Evolutionary conservation across 2,888 invertebrate genomes (phyloP).

Genomic region (Cerastis leucographa): DNA sequence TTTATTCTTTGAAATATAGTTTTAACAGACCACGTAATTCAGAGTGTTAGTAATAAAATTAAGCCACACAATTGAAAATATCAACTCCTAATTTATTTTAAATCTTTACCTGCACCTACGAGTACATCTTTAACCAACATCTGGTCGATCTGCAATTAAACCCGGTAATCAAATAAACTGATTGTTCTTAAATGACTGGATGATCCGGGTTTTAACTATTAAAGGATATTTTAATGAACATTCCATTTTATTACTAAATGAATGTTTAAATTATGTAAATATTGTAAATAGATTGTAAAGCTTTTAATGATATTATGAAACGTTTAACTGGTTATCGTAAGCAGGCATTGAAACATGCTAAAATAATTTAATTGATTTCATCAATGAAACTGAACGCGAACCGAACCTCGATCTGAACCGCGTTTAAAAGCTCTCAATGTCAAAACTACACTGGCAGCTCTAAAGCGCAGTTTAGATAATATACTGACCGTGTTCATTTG

Average conservation of each 20-base stretch:
- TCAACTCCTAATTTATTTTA: slow-evolving; percentile 9
- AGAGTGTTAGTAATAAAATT: background rate
- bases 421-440: background rate
- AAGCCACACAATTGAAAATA: slow-evolving; percentile 27
- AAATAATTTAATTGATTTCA: background rate
- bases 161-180: background rate
- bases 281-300: slow-evolving; percentile 59
- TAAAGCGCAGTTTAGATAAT: background rate
- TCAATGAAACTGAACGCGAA: background rate
- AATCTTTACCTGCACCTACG: slow-evolving; percentile 21
- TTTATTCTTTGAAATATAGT: background rate
- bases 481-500: background rate
- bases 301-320: slow-evolving; percentile 46
- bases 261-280: slow-evolving; percentile 51
- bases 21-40: background rate
- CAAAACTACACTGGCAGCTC: background rate
- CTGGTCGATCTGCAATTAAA: slow-evolving; percentile 20
- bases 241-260: slow-evolving; percentile 45
- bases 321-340: slow-evolving; percentile 54
- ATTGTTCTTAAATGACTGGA: slow-evolving; percentile 24
- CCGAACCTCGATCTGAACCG: background rate
- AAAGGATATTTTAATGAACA: slow-evolving; percentile 48
- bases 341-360: background rate
- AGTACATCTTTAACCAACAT: background rate
- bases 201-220: slow-evolving; percentile 3